A percentile compares a stretch with the other conserved stretches of the same genome.
Conservation (phyloP, 2,113 vertebrate genomes). For the Coptodon rendalli region DNA sequence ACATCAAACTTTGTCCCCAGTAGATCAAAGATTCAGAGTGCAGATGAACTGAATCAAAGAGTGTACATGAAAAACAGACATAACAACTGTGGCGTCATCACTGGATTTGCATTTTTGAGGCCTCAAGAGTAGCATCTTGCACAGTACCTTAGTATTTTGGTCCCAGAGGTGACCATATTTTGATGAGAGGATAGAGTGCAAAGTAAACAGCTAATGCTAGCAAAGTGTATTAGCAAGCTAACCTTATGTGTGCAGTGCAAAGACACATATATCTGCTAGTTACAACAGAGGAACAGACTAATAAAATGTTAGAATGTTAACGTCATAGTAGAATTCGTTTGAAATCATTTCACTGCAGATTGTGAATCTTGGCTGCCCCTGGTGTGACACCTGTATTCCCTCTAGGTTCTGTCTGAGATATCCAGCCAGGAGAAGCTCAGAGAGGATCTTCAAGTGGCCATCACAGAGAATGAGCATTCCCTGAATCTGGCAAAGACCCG, state of each 20-base stretch:
- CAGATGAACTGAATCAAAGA: neutral
- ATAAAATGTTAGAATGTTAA: neutral
- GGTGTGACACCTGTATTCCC: neutral
- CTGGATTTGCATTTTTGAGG: neutral
- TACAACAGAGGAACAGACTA: neutral
- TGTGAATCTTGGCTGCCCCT: neutral
- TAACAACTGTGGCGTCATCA: neutral
- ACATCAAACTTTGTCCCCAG: neutral
- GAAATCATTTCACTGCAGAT: neutral
- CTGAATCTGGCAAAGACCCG: constrained; percentile 77
- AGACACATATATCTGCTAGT: neutral
- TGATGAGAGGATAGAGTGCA: neutral
- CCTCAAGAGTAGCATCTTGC: neutral
- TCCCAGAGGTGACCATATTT: neutral
- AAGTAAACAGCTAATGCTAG: neutral
- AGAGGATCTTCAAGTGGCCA: constrained; percentile 71
- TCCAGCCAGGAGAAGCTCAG: constrained; percentile 79
- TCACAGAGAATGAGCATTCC: constrained; percentile 73
- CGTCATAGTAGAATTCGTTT: neutral
- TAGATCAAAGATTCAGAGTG: neutral
- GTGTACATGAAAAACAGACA: neutral
- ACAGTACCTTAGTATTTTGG: neutral
- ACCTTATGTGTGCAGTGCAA: neutral
- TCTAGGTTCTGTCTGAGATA: constrained; percentile 80
- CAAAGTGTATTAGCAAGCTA: neutral